Evolutionary conservation across 2,113 vertebrate genomes (phyloP).

Genomic region (Odobenus rosmarus): DNA sequence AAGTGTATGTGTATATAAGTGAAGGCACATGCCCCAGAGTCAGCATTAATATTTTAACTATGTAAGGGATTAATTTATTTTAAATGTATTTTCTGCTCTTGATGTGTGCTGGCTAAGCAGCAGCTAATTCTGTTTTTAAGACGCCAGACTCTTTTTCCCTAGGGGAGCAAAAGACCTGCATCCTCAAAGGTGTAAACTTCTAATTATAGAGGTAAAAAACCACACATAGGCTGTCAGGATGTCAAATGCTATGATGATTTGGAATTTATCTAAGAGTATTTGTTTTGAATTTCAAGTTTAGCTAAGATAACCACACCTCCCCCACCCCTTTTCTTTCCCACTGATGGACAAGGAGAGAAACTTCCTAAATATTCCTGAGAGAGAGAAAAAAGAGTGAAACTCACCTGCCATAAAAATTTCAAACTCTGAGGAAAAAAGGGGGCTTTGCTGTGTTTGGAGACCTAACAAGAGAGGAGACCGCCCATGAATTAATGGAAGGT

Average conservation of each 20-base stretch:
- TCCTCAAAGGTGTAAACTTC: slow-evolving; percentile 31
- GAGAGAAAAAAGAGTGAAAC: background rate
- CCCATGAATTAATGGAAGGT: accelerated
- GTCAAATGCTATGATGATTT: background rate
- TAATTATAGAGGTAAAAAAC: background rate
- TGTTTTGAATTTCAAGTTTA: slow-evolving; percentile 3
- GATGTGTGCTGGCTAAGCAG: background rate
- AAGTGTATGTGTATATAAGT: background rate
- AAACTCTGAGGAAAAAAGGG: background rate
- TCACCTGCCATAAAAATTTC: background rate
- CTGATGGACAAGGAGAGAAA: background rate
- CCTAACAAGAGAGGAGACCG: background rate
- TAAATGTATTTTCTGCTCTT: background rate
- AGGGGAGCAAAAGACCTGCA: background rate
- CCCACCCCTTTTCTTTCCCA: background rate
- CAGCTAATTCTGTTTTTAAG: slow-evolving; percentile 32
- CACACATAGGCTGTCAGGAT: background rate
- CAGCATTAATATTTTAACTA: background rate
- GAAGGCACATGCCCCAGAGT: background rate
- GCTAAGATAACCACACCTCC: background rate
- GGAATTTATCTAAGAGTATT: background rate
- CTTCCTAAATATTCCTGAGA: background rate
- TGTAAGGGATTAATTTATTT: slow-evolving; percentile 20
- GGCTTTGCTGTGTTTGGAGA: background rate
- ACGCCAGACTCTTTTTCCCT: background rate